A percentile compares a stretch with the other conserved stretches of the same genome.
Evolutionary conservation across 2,888 invertebrate species (phyloP).

Genomic region (Lasioglossum malachurum): DNA sequence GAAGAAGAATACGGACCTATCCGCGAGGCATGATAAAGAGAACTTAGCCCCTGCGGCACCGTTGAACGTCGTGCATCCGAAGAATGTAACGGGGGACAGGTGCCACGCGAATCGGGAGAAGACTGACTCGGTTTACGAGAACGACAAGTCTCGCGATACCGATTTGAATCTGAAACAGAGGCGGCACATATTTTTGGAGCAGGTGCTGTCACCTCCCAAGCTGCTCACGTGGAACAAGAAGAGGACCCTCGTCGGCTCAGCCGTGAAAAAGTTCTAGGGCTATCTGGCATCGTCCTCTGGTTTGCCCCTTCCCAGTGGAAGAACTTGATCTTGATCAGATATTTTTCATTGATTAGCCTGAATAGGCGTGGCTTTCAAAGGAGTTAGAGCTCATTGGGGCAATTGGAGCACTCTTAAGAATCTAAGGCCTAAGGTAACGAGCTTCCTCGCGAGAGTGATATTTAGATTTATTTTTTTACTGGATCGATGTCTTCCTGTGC

Average conservation of each 20-base stretch:
- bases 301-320: neutral
- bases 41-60: constrained; percentile 76
- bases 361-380: neutral
- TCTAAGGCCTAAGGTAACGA: neutral
- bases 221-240: constrained; percentile 84
- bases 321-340: neutral
- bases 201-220: constrained; percentile 87
- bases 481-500: neutral
- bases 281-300: neutral
- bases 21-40: constrained; percentile 75
- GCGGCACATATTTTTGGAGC: constrained; percentile 86
- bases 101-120: constrained; percentile 59
- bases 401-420: neutral
- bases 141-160: constrained; percentile 55
- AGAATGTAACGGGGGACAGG: constrained; percentile 67
- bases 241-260: constrained; percentile 67
- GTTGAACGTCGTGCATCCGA: constrained; percentile 39
- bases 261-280: constrained; percentile 53
- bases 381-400: neutral
- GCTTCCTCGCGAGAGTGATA: constrained; percentile 40
- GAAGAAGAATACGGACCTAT: constrained; percentile 63
- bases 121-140: constrained; percentile 64
- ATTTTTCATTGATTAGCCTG: neutral
- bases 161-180: constrained; percentile 86
- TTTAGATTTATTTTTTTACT: constrained; percentile 35